These are phyloP conservation scores for Troides oblongomaculatus DNA, from an alignment of 2,888 invertebrate genomes.

Conservation along the genomic window DNA sequence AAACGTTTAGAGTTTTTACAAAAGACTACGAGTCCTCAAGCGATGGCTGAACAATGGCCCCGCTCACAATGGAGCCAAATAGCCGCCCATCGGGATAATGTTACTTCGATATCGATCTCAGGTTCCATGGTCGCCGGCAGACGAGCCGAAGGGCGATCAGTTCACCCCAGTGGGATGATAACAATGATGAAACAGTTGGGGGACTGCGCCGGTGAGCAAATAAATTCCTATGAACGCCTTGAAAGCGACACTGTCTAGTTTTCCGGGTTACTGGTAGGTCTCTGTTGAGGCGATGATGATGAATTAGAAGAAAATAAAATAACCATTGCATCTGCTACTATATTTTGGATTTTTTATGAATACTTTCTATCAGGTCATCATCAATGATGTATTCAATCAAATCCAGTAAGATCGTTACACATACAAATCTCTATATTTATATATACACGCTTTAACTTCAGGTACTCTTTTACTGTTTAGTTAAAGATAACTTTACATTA, in stretches of 20 bases:
- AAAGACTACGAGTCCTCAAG: conserved; percentile 36
- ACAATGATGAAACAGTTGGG: neutral
- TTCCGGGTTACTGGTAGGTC: neutral
- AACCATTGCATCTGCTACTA: too few species aligned
- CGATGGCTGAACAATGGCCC: conserved; percentile 35
- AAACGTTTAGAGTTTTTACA: conserved; percentile 32
- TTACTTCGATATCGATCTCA: conserved; percentile 41
- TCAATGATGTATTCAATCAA: too few species aligned
- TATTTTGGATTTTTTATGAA: too few species aligned
- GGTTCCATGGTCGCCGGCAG: conserved; percentile 34
- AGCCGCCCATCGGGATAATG: conserved; percentile 39
- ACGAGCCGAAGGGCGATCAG: conserved; percentile 46
- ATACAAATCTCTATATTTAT: neutral
- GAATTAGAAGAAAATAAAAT: too few species aligned
- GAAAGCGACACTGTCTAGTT: too few species aligned
- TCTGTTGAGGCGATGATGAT: neutral
- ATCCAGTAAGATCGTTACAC: too few species aligned
- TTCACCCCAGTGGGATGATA: conserved; percentile 38
- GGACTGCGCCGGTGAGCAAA: too few species aligned
- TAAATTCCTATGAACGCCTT: too few species aligned
- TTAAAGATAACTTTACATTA: neutral
- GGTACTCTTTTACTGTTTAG: too few species aligned
- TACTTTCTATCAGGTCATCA: too few species aligned
- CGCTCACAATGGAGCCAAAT: conserved; percentile 40
- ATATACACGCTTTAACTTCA: neutral